These are phyloP conservation scores for Montipora cactus DNA, from an alignment of 64 coral and sea anemone species.

Conservation along the genomic window DNA sequence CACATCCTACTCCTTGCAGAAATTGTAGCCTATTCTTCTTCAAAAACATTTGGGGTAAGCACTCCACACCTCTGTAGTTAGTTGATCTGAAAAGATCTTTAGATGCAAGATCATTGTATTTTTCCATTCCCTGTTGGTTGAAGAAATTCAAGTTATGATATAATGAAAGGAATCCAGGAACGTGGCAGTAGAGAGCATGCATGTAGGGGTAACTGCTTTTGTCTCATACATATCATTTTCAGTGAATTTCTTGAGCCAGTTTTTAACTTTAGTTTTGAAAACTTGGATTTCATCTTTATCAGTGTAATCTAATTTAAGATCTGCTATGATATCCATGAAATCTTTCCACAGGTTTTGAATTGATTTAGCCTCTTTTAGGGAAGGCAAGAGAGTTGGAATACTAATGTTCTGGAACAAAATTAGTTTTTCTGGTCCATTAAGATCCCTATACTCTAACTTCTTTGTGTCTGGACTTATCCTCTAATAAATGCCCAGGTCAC, in stretches of 20 bases:
- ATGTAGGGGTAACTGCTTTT: neutral
- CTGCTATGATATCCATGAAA: neutral
- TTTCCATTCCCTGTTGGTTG: constrained; percentile 55
- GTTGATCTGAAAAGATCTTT: constrained; percentile 33
- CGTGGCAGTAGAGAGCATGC: constrained; percentile 22
- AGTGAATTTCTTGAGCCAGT: too few relatives aligned
- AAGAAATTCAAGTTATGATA: neutral
- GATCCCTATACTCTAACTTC: neutral
- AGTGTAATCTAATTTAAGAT: neutral
- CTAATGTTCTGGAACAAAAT: neutral
- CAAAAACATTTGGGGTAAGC: neutral
- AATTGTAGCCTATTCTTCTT: constrained; percentile 15
- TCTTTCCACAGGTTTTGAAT: constrained; percentile 4
- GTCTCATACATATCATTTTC: too few relatives aligned
- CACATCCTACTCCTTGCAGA: too few relatives aligned
- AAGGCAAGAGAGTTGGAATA: neutral
- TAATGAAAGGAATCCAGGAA: constrained; percentile 10
- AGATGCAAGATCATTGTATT: neutral
- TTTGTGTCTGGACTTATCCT: neutral
- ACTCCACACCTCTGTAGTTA: constrained; percentile 21
- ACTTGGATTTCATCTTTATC: too few relatives aligned
- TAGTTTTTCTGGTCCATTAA: constrained; percentile 23
- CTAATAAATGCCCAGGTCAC: neutral
- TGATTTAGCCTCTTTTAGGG: neutral
- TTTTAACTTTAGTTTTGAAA: too few relatives aligned